phyloP scores from a whole-genome alignment of 2,888 invertebrate species.

The Tortrix viridana region DNA sequence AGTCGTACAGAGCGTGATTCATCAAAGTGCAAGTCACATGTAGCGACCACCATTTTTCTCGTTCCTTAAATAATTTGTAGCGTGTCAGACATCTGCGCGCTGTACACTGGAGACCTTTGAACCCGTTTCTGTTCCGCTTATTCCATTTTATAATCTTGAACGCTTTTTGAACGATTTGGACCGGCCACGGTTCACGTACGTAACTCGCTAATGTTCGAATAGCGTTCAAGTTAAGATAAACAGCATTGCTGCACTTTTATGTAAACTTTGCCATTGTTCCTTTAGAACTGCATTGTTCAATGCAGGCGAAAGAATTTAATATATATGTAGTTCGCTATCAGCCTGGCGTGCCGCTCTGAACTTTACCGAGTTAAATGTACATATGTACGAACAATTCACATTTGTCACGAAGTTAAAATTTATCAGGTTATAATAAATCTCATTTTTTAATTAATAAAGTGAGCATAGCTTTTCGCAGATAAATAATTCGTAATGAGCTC shows the following conservation, averaged over 20 bases:
- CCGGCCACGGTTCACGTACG: constrained; percentile 14
- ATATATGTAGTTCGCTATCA: constrained; percentile 42
- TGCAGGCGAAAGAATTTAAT: constrained; percentile 35
- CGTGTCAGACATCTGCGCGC: constrained; percentile 25
- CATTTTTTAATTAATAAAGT: constrained; percentile 20
- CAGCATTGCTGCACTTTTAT: constrained; percentile 50
- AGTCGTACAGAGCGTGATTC: constrained; percentile 16
- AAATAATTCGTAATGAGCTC: constrained; percentile 35
- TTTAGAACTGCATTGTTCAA: constrained; percentile 44
- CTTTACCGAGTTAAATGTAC: constrained; percentile 34
- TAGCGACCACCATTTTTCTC: constrained; percentile 13
- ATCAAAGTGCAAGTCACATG: constrained; percentile 21
- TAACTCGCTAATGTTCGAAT: constrained; percentile 47
- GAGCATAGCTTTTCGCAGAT: constrained; percentile 29
- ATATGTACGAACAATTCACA: constrained; percentile 23
- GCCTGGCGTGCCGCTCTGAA: constrained; percentile 57
- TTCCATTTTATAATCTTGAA: constrained; percentile 21
- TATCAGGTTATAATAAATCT: constrained; percentile 21
- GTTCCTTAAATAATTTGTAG: constrained; percentile 18
- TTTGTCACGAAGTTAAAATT: constrained; percentile 14
- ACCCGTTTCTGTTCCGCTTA: constrained; percentile 23
- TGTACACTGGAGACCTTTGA: constrained; percentile 24
- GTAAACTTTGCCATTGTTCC: constrained; percentile 65
- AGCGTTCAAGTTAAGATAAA: constrained; percentile 60
- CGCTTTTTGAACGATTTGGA: constrained; percentile 21